Base-by-base conservation (phyloP, 2,113 vertebrate genomes). In the Spea multiplicata region DNA sequence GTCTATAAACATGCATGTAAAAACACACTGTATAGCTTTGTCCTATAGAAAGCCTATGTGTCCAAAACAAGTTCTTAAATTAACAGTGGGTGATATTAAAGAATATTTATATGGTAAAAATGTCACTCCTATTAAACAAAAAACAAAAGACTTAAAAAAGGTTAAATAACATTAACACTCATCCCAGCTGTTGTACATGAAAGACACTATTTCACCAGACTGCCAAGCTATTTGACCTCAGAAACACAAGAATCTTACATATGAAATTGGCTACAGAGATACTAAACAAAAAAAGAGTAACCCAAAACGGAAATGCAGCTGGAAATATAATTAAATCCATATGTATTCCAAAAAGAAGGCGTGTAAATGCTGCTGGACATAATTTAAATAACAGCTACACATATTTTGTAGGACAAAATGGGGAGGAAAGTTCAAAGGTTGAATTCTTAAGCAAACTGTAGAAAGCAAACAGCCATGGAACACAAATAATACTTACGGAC, bases 261-360 rank as follows among this genome's bases (percentile, higher is more conserved):
- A 48, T 44, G 14, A 48, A 2, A 47, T 68, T 68, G 66, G 45
- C 66, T 47, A 47, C 5, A 50, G 17, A 13, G 17, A 70, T n/a
- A 13, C 67, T 47, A 70, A 70, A 70, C 67, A 70, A 49, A 66
- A 62, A 52, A 8, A 50, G 14, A 70, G 44, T 6, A n/a, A 46
- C 9, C 44, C 16, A 70, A 47, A 14, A 49, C 13, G 8, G 67
- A 70, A 50, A 50, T 70, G 45, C 67, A 70, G 46, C 67, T 70
- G 67, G 67, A 70, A 70, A 70, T 70, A 12, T 70, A 70, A 70
- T 70, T 17, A 70, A 50, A 14, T 16, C 46, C 67, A 70, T 70
- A 14, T 50, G 48, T 47, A 8, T 0, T 6, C 46, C 45, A 70
- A 48, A n/a, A 50, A 6, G 50, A 68, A 68, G 3, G 4, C 48